Evolutionary conservation across 2,888 invertebrate species (phyloP).

Genomic region (Leptopilina drosophilae): DNA sequence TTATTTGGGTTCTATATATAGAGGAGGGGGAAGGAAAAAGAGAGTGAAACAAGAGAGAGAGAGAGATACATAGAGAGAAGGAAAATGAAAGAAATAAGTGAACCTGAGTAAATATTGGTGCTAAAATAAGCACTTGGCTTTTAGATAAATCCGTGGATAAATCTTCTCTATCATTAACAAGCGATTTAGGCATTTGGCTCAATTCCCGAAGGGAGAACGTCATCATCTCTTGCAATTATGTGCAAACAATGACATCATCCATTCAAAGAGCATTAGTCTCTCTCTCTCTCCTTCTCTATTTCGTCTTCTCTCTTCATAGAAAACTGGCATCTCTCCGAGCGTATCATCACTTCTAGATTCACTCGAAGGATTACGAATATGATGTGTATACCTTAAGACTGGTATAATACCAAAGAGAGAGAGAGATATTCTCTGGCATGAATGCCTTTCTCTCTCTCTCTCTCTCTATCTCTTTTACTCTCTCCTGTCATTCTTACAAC

Average conservation of each 20-base stretch:
- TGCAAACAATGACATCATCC: slow-evolving; percentile 23
- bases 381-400: neutral
- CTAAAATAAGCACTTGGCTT: slow-evolving; percentile 5
- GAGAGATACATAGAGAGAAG: too few species aligned
- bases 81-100: too few species aligned
- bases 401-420: neutral
- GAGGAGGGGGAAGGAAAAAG: too few species aligned
- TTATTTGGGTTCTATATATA: too few species aligned
- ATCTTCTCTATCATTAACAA: slow-evolving; percentile 16
- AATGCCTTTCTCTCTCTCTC: neutral
- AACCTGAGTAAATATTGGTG: too few species aligned
- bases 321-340: slow-evolving; percentile 11
- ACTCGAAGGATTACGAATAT: neutral
- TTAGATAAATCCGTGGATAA: neutral
- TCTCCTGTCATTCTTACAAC: too few species aligned
- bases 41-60: too few species aligned
- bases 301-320: neutral
- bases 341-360: neutral
- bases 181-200: slow-evolving; percentile 2
- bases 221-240: slow-evolving; percentile 6
- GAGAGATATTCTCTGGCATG: neutral
- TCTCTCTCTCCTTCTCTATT: too few species aligned
- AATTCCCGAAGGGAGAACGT: slow-evolving; percentile 9
- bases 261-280: neutral
- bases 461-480: too few species aligned